These are phyloP conservation scores for Todiramphus saurophagus DNA, from an alignment of 2,113 vertebrate species.

Conservation along the genomic window DNA sequence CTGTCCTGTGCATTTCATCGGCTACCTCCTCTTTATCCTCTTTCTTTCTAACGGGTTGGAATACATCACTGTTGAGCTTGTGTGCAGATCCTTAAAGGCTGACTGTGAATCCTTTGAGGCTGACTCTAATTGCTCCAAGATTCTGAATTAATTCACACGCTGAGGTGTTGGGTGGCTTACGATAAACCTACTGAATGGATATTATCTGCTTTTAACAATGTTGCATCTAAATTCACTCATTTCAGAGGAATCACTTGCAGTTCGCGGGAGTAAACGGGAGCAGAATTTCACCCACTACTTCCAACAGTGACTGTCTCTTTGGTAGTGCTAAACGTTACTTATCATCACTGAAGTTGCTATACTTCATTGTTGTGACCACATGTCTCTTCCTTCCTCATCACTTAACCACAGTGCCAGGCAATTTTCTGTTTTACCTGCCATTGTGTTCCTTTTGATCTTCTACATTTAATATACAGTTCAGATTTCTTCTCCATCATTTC, in stretches of 20 bases:
- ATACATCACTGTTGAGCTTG: neutral
- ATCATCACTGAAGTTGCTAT: neutral
- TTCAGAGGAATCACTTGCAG: neutral
- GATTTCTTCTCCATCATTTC: neutral
- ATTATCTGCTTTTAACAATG: neutral
- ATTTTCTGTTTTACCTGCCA: neutral
- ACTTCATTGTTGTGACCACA: neutral
- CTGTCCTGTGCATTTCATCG: neutral
- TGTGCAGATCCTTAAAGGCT: neutral
- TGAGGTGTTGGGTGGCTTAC: rapidly evolving
- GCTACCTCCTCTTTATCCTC: neutral
- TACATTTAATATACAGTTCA: neutral
- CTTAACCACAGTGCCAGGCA: neutral
- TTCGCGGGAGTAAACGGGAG: neutral
- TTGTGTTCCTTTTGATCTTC: neutral
- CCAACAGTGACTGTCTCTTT: neutral
- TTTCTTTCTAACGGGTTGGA: neutral
- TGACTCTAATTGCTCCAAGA: neutral
- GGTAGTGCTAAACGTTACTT: neutral
- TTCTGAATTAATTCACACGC: neutral
- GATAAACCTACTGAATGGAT: neutral
- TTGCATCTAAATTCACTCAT: neutral
- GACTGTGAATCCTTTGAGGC: neutral
- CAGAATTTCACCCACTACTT: neutral
- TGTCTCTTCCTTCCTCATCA: neutral